phyloP scores from a whole-genome alignment of 2,888 invertebrate genomes.

The Anticlea derivata region DNA sequence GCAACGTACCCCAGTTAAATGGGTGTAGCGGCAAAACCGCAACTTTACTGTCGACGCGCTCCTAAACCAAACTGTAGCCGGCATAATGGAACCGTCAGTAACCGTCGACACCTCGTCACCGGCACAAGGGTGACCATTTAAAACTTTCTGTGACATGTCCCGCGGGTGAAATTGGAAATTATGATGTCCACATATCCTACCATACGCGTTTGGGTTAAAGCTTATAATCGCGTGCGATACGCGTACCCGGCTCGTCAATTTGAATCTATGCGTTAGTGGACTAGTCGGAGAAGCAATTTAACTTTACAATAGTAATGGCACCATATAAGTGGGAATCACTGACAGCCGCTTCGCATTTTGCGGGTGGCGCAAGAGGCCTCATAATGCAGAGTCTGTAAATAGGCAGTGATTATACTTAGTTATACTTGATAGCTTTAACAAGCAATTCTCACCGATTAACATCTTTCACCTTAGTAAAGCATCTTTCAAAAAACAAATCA shows the following conservation, averaged over 20 bases:
- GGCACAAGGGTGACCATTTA: conserved; percentile 61
- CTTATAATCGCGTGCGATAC: conserved; percentile 8
- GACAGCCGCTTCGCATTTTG: conserved; percentile 26
- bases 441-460: no score
- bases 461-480: no score
- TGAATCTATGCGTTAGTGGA: conserved; percentile 30
- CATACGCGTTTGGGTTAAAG: conserved; percentile 12
- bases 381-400: conserved; percentile 28
- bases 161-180: conserved; percentile 28
- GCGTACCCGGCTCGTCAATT: conserved; percentile 16
- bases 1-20: conserved; percentile 14
- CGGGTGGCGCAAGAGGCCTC: conserved; percentile 16
- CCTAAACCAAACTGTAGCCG: conserved; percentile 49
- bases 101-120: conserved; percentile 58
- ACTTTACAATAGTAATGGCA: conserved; percentile 60
- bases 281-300: conserved; percentile 59
- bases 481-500: no score
- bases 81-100: conserved; percentile 64
- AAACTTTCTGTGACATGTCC: conserved; percentile 52
- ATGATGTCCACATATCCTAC: conserved; percentile 27
- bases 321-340: conserved; percentile 30
- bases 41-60: conserved; percentile 27
- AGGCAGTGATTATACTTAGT: conserved; percentile 29
- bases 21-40: conserved; percentile 24
- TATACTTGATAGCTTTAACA: no score